Percentiles rank a stretch among this genome's conserved stretches.
Evolutionary conservation across 2,797 vertebrate species (phyloP).

Genomic region (Onychomys torridus): DNA sequence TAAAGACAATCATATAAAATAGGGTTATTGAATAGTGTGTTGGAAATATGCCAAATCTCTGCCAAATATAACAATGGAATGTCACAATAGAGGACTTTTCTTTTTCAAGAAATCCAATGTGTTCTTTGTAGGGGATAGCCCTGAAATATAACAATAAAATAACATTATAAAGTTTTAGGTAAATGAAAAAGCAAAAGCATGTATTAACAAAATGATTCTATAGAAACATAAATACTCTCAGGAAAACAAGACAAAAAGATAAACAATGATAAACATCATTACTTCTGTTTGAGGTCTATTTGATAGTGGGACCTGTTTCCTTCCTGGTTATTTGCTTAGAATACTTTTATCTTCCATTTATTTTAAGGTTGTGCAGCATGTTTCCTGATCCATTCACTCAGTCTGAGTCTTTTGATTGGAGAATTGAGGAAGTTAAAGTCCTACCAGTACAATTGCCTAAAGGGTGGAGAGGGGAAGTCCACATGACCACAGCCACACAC

Average conservation of each 20-base stretch:
- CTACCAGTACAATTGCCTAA: not conserved
- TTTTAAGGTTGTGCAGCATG: not conserved
- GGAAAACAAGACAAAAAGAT: not conserved
- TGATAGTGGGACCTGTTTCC: not conserved
- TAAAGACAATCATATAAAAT: not conserved
- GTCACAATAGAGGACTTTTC: not conserved
- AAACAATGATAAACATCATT: not conserved
- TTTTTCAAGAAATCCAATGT: not conserved
- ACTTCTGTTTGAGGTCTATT: not conserved
- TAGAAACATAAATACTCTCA: not conserved
- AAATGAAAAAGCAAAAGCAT: not conserved
- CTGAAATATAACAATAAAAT: not conserved
- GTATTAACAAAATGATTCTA: not conserved
- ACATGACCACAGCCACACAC: not conserved
- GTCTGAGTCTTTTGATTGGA: not conserved
- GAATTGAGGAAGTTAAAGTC: not conserved
- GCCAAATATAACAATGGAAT: not conserved
- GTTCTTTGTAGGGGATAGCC: not conserved
- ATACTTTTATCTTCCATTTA: not conserved
- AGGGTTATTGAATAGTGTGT: not conserved
- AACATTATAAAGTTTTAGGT: not conserved
- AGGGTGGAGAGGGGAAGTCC: not conserved
- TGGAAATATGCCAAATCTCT: not conserved
- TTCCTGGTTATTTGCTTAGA: not conserved
- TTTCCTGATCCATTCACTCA: not conserved